A percentile compares a stretch with the other conserved stretches of the same genome.
These are phyloP conservation scores for Ametastegia equiseti DNA, from an alignment of 2,888 invertebrate genomes.

Conservation along the genomic window DNA sequence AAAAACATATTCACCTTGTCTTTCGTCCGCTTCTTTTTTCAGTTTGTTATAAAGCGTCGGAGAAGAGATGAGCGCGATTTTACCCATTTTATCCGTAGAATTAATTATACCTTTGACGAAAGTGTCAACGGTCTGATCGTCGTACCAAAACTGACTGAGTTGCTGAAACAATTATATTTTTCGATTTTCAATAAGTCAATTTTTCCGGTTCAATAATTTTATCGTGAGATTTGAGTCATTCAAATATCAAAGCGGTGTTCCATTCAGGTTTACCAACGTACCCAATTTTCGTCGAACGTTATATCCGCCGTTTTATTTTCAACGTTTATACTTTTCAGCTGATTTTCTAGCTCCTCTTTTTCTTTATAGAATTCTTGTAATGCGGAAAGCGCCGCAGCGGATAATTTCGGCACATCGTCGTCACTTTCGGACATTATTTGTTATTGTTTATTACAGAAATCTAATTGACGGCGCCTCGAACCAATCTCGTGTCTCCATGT, in stretches of 20 bases:
- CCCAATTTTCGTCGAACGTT: conserved; percentile 90
- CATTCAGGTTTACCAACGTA: conserved; percentile 69
- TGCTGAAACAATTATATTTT: conserved; percentile 81
- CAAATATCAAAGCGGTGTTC: conserved; percentile 15
- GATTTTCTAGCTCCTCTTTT: conserved; percentile 81
- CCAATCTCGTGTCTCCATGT: conserved; percentile 19
- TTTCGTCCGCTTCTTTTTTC: conserved; percentile 77
- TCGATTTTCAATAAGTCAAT: not conserved
- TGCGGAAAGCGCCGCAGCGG: conserved; percentile 85
- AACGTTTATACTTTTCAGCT: conserved; percentile 73
- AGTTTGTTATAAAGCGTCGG: conserved; percentile 89
- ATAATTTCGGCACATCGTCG: conserved; percentile 82
- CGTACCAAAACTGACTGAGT: conserved; percentile 99
- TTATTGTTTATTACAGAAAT: not conserved
- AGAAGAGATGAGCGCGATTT: conserved; percentile 91
- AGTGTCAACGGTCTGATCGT: conserved; percentile 85
- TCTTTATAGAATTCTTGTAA: conserved; percentile 88
- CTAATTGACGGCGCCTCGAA: not conserved
- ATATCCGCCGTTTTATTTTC: conserved; percentile 74
- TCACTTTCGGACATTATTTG: conserved; percentile 71
- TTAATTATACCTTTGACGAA: conserved; percentile 84
- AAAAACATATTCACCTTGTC: conserved; percentile 74
- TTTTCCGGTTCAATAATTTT: not conserved
- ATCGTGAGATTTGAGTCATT: not conserved
- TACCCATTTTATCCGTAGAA: conserved; percentile 78